A percentile compares a stretch with the other conserved stretches of the same genome.
Evolutionary conservation across 1,140 invertebrate species (phyloP).

Genomic region (Drosophila nigrodunni): DNA sequence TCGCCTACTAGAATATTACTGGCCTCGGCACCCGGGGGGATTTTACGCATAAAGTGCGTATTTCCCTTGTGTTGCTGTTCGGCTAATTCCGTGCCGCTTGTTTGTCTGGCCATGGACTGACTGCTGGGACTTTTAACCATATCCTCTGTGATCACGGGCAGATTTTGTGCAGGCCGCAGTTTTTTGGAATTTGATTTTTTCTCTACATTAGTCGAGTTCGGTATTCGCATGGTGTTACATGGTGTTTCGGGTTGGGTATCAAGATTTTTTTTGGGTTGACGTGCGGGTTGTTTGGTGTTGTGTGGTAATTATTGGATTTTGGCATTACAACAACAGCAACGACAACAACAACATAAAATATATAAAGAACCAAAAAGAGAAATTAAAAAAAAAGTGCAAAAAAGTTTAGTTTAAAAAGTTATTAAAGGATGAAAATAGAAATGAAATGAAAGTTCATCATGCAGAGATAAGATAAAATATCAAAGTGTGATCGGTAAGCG

Average conservation of each 20-base stretch:
- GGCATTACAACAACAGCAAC: constrained; percentile 61
- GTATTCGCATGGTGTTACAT: constrained; percentile 1
- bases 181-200: constrained; percentile 83
- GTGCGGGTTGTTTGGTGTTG: constrained; percentile 49
- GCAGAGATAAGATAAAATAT: constrained; percentile 17
- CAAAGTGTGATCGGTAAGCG: constrained; percentile 39
- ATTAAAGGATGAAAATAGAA: constrained; percentile 32
- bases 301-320: constrained; percentile 34
- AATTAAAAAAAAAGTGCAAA: constrained; percentile 62
- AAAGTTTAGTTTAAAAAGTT: constrained; percentile 46
- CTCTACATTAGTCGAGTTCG: constrained; percentile 70
- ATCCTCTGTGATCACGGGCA: constrained; percentile 81
- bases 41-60: constrained; percentile 98
- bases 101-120: constrained; percentile 91
- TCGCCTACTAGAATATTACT: constrained; percentile 99
- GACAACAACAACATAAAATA: constrained; percentile 55
- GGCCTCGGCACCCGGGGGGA: constrained; percentile 97
- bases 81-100: constrained; percentile 89
- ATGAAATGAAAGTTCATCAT: constrained; percentile 57
- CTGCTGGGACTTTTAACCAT: constrained; percentile 92
- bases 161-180: constrained; percentile 67
- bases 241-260: constrained; percentile 16
- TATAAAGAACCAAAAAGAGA: constrained; percentile 51
- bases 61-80: constrained; percentile 94
- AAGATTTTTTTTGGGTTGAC: constrained; percentile 28